Base-by-base conservation (phyloP, 2,797 vertebrate genomes). In the Chrosomus eos region DNA sequence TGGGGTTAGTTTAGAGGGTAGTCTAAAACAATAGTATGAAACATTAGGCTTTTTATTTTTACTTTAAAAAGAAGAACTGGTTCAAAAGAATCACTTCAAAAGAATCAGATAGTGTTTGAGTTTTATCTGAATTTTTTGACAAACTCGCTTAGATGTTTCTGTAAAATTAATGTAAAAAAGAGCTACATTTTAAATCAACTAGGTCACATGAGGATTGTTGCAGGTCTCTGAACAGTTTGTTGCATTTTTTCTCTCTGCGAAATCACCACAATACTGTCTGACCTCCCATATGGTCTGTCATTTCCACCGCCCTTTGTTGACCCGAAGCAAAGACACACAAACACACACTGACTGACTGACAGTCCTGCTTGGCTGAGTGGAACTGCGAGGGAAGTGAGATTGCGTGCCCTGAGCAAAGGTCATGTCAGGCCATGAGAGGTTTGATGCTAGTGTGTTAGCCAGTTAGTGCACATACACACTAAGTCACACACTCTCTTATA, bases 381-480 rank as follows among this genome's bases (percentile, higher is more conserved):
- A 73, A 51, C 76, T 81, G 21, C 4, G 33, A 40, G 60, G 18
- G n/a, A 75, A 53, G 51, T 62, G 62, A 36, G 53, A 72, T 77
- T 2, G 58, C 18, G 18, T 84, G 72, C 33, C 73, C 21, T 43
- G 7, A 80, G n/a, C 78, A 82, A 85, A 85, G 83, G 80, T 73
- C 73, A 82, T 58, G 36, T 19, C 28, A n/a, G 71, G 53, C 71
- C 71, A 77, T 4, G 28, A 36, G 62, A 84, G 53, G 58, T 72
- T 80, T 74, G 53, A 21, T 10, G 67, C 14, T 76, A 74, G 38
- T 4, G 21, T 33, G 36, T 51, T 64, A 76, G 70, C 62, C 48
- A 70, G 58, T 81, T 76, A n/a, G 72, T 68, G 43, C n/a, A 28
- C 19, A 73, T 31, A 14, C 68, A 74, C 55, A 60, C 55, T 26